Base-by-base conservation (phyloP, 1,140 invertebrate species). In the Drusus annulatus region DNA sequence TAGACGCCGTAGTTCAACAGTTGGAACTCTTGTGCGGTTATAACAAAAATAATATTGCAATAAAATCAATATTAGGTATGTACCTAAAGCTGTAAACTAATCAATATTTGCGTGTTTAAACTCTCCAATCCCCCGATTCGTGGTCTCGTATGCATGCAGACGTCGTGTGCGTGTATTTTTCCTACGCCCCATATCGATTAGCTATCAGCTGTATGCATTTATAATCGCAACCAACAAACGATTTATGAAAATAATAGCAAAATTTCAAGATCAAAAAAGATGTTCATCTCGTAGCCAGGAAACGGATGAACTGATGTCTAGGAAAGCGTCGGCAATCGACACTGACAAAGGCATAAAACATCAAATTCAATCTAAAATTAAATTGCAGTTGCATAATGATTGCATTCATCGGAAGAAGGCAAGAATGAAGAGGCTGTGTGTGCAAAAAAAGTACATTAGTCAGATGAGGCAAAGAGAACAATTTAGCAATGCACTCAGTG, bases 341-440 rank as follows among this genome's bases (percentile, higher is more conserved):
- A 60, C 13, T 1, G 51, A 69, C 31, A 45, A 69, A 45, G 36
- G 36, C 16, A 0, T 21, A 6, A 65, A 65, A 28, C n/a, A 50
- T 50, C 65, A 69, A 69, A 36, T 69, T 69, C 36, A 69, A 51
- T 19, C 36, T 69, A 25, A 17, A 69, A 69, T 69, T 51, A 69
- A 17, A 69, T 13, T 45, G 31, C n/a, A 69, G 65, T 69, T 69
- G 36, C 36, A 69, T 69, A 69, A 69, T 45, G 31, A 69, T 51
- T 50, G 65, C 21, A 56, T 56, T 58, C 19, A 25, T 23, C 52
- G 50, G 25, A 17, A 25, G 71, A 71, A 51, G 10, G 36, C 68
- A 56, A 21, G 25, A 19, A 15, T 15, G 23, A 31, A 28, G n/a
- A 25, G 21, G 54, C 19, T 17, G 19, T 56, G 54, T 17, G 19